A percentile compares a stretch with the other conserved stretches of the same genome.
phyloP scores from a whole-genome alignment of 2,797 vertebrate genomes.

The Pantherophis vulpinus region DNA sequence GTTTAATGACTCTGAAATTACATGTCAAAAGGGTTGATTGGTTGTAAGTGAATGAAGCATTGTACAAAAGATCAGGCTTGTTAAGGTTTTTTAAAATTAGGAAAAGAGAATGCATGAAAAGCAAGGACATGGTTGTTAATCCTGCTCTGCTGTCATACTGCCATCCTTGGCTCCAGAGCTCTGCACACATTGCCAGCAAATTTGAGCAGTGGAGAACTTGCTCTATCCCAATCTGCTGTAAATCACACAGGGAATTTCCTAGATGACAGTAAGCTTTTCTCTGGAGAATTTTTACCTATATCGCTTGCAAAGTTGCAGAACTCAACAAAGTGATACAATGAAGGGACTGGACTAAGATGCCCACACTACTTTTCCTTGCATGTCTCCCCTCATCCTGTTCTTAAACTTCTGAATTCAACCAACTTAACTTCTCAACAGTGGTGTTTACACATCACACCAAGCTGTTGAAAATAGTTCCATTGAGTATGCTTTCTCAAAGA shows the following conservation, averaged over 20 bases:
- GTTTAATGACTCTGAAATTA: background rate
- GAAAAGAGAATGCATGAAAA: background rate
- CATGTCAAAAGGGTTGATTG: background rate
- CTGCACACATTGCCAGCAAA: background rate
- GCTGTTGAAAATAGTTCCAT: background rate
- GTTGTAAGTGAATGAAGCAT: background rate
- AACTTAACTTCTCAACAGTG: background rate
- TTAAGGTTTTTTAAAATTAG: background rate
- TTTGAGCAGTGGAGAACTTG: background rate
- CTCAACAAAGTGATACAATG: background rate
- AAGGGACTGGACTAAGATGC: background rate
- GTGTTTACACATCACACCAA: background rate
- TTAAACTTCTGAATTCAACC: background rate
- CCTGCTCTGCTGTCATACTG: no score
- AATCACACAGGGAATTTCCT: background rate
- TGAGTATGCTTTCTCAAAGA: background rate
- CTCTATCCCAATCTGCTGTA: background rate
- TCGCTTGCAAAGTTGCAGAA: background rate
- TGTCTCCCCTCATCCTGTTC: background rate
- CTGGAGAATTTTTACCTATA: background rate
- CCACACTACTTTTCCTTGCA: background rate
- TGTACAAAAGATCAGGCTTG: background rate
- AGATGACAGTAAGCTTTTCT: background rate
- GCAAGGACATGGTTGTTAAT: background rate
- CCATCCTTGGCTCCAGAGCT: background rate